Base-by-base conservation (phyloP, 2,888 invertebrate genomes). In the Campaea margaritaria region DNA sequence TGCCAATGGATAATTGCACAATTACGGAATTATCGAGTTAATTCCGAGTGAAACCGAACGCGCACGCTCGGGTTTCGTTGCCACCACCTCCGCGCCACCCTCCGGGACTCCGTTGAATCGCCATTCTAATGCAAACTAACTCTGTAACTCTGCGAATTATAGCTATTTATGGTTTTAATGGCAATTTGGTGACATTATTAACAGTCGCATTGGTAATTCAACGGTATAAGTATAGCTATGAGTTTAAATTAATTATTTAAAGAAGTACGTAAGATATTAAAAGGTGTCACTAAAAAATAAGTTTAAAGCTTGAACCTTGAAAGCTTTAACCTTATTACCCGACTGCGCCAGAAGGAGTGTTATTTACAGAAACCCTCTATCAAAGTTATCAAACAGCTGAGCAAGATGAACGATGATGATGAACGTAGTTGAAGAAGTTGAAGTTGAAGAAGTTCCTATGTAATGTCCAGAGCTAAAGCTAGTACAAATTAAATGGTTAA, bases 1-100 rank as follows among this genome's bases (percentile, higher is more conserved):
- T 86, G 83, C 75, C 81, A 76, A 79, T 81, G 74, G 81, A 80
- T 91, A 89, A 90, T 90, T 89, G 88, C 80, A 84, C 87, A 87
- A 89, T 91, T 91, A 91, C 82, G 80, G 82, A 80, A 90, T 91
- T 89, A 91, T 86, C 87, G 82, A 86, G 85, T 89, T 89, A 89
- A 89, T 89, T 89, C 85, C 81, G 85, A 83, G 77, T 86, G 91
- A 89, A 89, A 89, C 83, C 72, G 80, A 81, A 87, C 81, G 79
- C 86, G 45, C 36, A 28, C 75, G 68, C 51, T 72, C 72, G 69
- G 67, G 61, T 63, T 68, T 65, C 71, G 45, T 21, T 51, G 47
- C 27, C 72, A 59, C 63, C 62, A 51, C 62, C 60, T 69, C 69
- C 36, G 21, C 39, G 67, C 72, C 62, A 66, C 70, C 65, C 64